phyloP scores from a whole-genome alignment of 1,140 invertebrate genomes.

The Cyrtorhinus lividipennis region DNA sequence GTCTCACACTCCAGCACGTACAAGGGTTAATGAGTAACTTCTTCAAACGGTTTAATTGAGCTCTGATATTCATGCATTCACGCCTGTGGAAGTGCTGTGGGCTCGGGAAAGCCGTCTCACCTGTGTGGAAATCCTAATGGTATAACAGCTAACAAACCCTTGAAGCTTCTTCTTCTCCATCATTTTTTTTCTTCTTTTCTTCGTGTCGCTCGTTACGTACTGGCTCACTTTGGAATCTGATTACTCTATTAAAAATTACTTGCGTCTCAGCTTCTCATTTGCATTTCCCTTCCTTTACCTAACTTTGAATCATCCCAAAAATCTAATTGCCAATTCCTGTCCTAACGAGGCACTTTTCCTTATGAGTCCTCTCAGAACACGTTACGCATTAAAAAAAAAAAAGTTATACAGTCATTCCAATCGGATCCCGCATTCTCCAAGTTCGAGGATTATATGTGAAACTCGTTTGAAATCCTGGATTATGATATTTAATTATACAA shows the following conservation, averaged over 20 bases:
- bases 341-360: neutral
- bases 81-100: too few species aligned
- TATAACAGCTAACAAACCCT: constrained; percentile 2
- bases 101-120: too few species aligned
- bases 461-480: too few species aligned
- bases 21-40: constrained; percentile 2
- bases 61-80: neutral
- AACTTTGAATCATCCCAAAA: neutral
- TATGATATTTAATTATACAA: too few species aligned
- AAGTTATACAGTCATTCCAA: too few species aligned
- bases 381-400: too few species aligned
- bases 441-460: too few species aligned
- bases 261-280: neutral
- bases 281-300: neutral
- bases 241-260: constrained; percentile 6
- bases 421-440: too few species aligned
- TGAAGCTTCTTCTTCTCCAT: neutral
- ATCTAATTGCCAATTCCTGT: neutral
- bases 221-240: neutral
- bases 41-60: constrained; percentile 5
- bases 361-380: neutral
- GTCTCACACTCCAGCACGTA: neutral
- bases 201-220: neutral
- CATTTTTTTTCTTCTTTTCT: too few species aligned
- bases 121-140: neutral